Base-by-base conservation (phyloP, 2,888 invertebrate species). In the Arge pagana region DNA sequence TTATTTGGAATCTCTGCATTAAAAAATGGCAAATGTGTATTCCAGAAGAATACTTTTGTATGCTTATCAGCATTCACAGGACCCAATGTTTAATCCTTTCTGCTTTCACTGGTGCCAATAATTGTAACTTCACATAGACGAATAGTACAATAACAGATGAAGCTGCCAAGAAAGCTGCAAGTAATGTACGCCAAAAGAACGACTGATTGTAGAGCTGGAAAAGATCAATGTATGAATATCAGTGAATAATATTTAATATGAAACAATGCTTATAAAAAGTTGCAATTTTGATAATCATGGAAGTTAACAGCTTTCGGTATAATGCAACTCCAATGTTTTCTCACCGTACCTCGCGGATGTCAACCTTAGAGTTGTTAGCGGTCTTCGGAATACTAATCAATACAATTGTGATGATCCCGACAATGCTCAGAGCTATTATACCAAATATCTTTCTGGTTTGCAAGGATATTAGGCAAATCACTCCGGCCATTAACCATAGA, bases 361-460 rank as follows among this genome's bases (percentile, higher is more conserved):
- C 56, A 51, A 63, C 59, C 60, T 60, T 57, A 57, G 70, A 59
- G 57, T 74, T 71, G 53, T 79, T 78, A 21, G 80, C 66, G 43
- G 72, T 79, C 68, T 78, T 78, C 64, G 88, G 88, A 73, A 88
- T 80, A 51, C 79, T 71, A 53, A 86, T 66, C 55, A 88, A 74
- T 59, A 85, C 68, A 35, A 85, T 66, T 23, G 88, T 86, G 53
- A 86, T 63, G 57, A 82, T 37, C 31, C 80, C 70, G 21, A 85
- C 81, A 58, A 82, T 64, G 37, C 78, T 68, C 50, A 88, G 66
- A 37, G 82, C 80, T 58, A 85, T 74, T 71, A 83, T 82, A 48
- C 87, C 87, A 55, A 87, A 74, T 66, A 80, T 83, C 72, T 83
- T 86, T 58, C 85, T 84, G 31, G 85, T 83, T 64, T 84, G 82